A percentile compares a stretch with the other conserved stretches of the same genome.
Conservation (phyloP, 2,797 vertebrate genomes). For the Artibeus jamaicensis region DNA sequence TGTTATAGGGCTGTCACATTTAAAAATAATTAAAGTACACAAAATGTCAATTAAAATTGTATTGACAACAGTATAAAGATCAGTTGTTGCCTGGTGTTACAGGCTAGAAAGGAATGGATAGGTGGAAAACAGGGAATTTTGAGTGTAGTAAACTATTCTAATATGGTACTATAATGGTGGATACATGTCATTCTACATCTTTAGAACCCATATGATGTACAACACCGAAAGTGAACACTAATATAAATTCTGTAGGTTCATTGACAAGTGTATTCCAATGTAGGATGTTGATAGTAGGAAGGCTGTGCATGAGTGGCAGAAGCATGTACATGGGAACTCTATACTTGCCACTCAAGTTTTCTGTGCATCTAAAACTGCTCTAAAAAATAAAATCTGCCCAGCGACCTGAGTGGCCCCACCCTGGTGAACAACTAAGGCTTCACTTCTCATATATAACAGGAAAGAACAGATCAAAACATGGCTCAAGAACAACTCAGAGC, state of each 20-base stretch:
- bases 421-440: no score
- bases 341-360: background rate
- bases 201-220: background rate
- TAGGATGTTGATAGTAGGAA: background rate
- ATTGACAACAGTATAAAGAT: background rate
- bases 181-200: background rate
- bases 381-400: background rate
- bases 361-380: background rate
- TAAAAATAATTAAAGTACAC: background rate
- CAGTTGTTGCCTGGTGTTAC: background rate
- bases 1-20: background rate
- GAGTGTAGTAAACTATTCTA: background rate
- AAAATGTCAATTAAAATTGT: background rate
- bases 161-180: background rate
- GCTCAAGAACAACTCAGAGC: no score
- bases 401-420: no score
- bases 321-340: background rate
- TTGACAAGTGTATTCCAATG: background rate
- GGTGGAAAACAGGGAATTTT: background rate
- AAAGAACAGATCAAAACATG: no score
- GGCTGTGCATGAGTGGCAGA: background rate
- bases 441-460: no score
- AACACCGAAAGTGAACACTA: background rate
- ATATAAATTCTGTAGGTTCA: background rate
- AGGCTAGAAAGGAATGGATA: background rate